Evolutionary conservation across 1,140 invertebrate genomes (phyloP).

Genomic region (Drosophila leontia): DNA sequence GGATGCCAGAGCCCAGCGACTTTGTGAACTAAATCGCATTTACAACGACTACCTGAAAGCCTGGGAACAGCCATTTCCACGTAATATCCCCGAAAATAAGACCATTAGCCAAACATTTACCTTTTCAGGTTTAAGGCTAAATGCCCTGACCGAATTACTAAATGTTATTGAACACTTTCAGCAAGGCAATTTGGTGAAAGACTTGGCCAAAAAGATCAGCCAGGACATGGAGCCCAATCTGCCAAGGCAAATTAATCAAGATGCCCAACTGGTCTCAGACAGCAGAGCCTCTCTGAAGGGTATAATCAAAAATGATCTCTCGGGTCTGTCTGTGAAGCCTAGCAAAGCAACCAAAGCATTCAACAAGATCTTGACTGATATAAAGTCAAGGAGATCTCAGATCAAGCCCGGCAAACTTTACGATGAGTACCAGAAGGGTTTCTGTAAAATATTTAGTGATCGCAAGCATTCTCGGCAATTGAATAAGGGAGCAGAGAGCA

Average conservation of each 20-base stretch:
- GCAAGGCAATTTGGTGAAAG: slow-evolving; percentile 36
- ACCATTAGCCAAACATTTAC: neutral
- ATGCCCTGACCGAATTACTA: slow-evolving; percentile 43
- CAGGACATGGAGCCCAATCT: slow-evolving; percentile 34
- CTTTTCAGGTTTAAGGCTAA: slow-evolving; percentile 6
- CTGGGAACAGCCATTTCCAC: slow-evolving; percentile 19
- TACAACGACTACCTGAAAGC: slow-evolving; percentile 37
- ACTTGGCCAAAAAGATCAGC: slow-evolving; percentile 54
- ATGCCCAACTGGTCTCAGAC: slow-evolving; percentile 15
- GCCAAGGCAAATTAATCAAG: slow-evolving; percentile 19
- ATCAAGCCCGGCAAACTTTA: slow-evolving; percentile 55
- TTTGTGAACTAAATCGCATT: slow-evolving; percentile 39
- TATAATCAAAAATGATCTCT: slow-evolving; percentile 22
- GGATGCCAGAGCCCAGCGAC: slow-evolving; percentile 3
- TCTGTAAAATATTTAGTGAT: slow-evolving; percentile 36
- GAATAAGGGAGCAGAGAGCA: neutral
- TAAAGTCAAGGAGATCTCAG: slow-evolving; percentile 1
- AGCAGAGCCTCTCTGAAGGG: slow-evolving; percentile 18
- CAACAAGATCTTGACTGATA: slow-evolving; percentile 25
- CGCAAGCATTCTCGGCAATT: slow-evolving; percentile 21
- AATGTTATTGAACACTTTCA: slow-evolving; percentile 46
- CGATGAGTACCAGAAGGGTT: slow-evolving; percentile 61
- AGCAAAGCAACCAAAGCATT: slow-evolving; percentile 8
- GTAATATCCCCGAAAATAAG: neutral
- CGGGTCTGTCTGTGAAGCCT: slow-evolving; percentile 23